A percentile compares a stretch with the other conserved stretches of the same genome.
Conservation (phyloP, 2,888 invertebrate species). For the Agriopis aurantiaria region DNA sequence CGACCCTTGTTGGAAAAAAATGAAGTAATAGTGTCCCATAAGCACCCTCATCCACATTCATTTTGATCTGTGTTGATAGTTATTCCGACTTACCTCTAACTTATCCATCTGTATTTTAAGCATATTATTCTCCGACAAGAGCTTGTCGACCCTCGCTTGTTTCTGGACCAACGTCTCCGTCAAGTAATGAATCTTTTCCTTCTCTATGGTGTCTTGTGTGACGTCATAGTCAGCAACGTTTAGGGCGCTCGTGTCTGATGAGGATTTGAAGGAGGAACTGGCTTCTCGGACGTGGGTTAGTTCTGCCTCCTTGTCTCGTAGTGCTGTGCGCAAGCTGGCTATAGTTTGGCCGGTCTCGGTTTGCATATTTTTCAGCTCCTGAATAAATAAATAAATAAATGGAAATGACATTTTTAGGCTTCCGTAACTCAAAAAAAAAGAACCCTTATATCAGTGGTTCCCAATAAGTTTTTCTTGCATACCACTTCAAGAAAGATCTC, state of each 20-base stretch:
- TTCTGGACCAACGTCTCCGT: constrained; percentile 95
- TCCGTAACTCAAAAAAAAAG: too few species aligned
- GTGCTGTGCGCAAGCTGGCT: constrained; percentile 61
- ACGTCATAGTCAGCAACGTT: constrained; percentile 78
- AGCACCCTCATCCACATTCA: too few species aligned
- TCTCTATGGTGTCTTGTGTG: constrained; percentile 63
- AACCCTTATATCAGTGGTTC: too few species aligned
- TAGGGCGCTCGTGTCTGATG: constrained; percentile 67
- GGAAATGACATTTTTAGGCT: neutral
- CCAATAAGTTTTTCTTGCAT: too few species aligned
- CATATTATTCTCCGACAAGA: constrained; percentile 95
- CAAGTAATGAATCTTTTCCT: constrained; percentile 85
- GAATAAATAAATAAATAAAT: constrained; percentile 32
- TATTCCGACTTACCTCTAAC: constrained; percentile 85
- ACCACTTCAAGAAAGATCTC: too few species aligned
- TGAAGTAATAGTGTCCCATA: too few species aligned
- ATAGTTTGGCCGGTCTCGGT: constrained; percentile 71
- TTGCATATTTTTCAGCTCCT: constrained; percentile 73
- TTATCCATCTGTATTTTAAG: constrained; percentile 94
- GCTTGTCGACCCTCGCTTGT: constrained; percentile 93
- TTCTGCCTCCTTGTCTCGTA: constrained; percentile 72
- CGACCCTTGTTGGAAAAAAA: too few species aligned
- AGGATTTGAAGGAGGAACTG: constrained; percentile 53
- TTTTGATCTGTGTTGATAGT: too few species aligned
- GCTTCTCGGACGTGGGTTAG: constrained; percentile 60